A percentile compares a stretch with the other conserved stretches of the same genome.
These are phyloP conservation scores for Megalops cyprinoides DNA, from an alignment of 2,797 vertebrate species.

Conservation along the genomic window DNA sequence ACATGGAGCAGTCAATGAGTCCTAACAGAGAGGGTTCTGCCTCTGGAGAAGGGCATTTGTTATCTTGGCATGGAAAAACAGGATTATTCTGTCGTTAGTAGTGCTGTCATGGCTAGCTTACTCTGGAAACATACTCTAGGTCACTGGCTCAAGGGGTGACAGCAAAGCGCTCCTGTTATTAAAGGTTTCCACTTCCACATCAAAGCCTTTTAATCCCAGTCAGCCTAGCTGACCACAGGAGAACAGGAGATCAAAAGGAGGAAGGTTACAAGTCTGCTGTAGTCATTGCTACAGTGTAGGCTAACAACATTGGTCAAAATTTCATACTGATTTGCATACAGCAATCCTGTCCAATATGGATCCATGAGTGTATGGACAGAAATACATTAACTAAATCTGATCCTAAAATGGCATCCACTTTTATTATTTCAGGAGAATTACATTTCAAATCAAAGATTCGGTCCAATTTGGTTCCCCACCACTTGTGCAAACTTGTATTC, in stretches of 20 bases:
- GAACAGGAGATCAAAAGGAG: not conserved
- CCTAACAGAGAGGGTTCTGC: not conserved
- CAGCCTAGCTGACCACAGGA: not conserved
- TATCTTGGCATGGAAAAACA: not conserved
- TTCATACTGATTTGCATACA: not conserved
- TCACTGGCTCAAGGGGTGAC: too few relatives aligned
- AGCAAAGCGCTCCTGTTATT: not conserved
- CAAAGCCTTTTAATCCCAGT: not conserved
- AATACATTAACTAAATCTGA: not conserved
- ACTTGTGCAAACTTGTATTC: too few relatives aligned
- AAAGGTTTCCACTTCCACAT: constrained; percentile 15
- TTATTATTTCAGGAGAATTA: not conserved
- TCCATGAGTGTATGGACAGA: not conserved
- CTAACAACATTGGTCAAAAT: not conserved
- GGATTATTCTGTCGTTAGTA: not conserved
- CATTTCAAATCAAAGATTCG: too few relatives aligned
- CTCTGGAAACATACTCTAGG: too few relatives aligned
- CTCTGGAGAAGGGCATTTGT: not conserved
- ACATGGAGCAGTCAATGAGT: not conserved
- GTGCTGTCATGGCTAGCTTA: not conserved
- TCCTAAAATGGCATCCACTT: not conserved
- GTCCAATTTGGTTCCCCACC: too few relatives aligned
- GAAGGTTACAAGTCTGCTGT: too few relatives aligned
- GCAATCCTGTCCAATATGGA: not conserved
- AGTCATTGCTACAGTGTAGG: too few relatives aligned